Conservation (phyloP, 2,888 invertebrate genomes). For the Scrobipalpa atriplicella region DNA sequence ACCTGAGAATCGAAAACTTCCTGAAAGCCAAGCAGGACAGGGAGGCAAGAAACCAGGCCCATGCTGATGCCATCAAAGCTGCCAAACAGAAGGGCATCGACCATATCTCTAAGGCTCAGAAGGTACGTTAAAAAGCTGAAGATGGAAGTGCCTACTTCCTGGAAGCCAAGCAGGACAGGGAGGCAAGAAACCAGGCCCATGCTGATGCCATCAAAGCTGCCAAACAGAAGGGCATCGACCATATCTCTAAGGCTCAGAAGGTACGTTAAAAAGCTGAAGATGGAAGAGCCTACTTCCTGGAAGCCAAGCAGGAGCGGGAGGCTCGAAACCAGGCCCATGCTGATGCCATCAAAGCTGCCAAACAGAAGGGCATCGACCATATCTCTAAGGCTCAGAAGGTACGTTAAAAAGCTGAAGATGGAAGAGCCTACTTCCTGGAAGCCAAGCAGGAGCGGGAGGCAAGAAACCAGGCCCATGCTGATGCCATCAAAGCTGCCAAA, state of each 20-base stretch:
- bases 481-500: no score
- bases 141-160: no score
- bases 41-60: conserved; percentile 81
- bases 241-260: conserved; percentile 79
- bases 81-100: conserved; percentile 86
- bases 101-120: conserved; percentile 78
- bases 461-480: no score
- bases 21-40: conserved; percentile 84
- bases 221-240: conserved; percentile 85
- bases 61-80: conserved; percentile 76
- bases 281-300: no score
- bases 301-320: no score
- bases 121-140: conserved; percentile 52
- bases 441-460: no score
- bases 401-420: no score
- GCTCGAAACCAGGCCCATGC: no score
- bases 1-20: conserved; percentile 85
- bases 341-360: no score
- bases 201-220: conserved; percentile 77
- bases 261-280: conserved; percentile 42
- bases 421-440: no score
- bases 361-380: no score
- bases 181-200: conserved; percentile 80
- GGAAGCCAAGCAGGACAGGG: conserved; percentile 71
- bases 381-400: no score